Conservation (phyloP, 1,140 invertebrate species). For the Parasteatoda tepidariorum region DNA sequence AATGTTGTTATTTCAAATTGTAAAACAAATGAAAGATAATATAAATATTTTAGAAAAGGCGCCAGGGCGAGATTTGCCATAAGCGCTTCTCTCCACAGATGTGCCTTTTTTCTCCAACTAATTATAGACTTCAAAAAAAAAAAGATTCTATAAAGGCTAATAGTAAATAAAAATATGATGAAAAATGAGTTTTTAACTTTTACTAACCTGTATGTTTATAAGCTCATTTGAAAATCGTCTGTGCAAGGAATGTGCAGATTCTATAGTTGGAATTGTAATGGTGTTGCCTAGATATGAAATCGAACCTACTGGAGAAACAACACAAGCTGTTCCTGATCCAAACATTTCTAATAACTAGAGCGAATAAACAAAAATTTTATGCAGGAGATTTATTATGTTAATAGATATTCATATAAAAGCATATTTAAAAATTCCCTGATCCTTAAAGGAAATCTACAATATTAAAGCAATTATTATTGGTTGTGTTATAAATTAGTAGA, state of each 20-base stretch:
- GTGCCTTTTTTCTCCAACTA: too few species aligned
- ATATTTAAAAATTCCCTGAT: background rate
- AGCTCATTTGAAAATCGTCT: constrained; percentile 45
- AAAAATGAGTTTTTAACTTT: background rate
- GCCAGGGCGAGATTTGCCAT: too few species aligned
- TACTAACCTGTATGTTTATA: constrained; percentile 61
- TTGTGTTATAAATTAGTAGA: too few species aligned
- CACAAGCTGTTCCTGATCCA: constrained; percentile 92
- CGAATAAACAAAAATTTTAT: background rate
- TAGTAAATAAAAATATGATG: too few species aligned
- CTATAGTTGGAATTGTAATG: constrained; percentile 58
- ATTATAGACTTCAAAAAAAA: too few species aligned
- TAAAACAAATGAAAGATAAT: too few species aligned
- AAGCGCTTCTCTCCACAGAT: too few species aligned
- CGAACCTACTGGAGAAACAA: constrained; percentile 87
- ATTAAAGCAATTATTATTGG: too few species aligned
- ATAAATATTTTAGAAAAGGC: too few species aligned
- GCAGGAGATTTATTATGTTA: background rate
- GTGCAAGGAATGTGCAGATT: constrained; percentile 23
- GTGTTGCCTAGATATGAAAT: constrained; percentile 79
- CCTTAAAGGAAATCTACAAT: background rate
- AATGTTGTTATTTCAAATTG: too few species aligned
- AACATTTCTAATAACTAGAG: constrained; percentile 82
- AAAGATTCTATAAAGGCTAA: too few species aligned
- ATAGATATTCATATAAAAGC: too few species aligned